Percentiles rank a stretch among this genome's conserved stretches.
These are phyloP conservation scores for Ibidorhyncha struthersii DNA, from an alignment of 2,113 vertebrate species.

Conservation along the genomic window DNA sequence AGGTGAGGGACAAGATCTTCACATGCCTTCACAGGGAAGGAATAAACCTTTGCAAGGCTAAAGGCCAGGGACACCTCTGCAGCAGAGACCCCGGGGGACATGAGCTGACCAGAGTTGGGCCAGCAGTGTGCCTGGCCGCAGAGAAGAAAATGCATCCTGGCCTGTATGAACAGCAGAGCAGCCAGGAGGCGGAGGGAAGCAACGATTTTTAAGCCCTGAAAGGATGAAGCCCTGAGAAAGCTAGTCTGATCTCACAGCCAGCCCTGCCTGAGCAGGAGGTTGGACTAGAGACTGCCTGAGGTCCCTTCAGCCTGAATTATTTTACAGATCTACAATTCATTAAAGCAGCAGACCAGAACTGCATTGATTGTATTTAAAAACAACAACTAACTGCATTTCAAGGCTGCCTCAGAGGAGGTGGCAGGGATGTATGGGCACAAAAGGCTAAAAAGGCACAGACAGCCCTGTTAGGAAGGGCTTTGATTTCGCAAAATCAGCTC, in stretches of 20 bases:
- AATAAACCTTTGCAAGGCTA: neutral
- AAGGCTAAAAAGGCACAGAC: neutral
- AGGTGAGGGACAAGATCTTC: neutral
- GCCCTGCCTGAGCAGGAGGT: neutral
- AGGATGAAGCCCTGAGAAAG: neutral
- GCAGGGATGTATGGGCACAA: neutral
- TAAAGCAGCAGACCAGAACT: neutral
- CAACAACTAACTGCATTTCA: neutral
- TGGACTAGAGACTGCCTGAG: neutral
- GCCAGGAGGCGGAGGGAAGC: neutral
- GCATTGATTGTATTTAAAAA: neutral
- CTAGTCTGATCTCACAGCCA: neutral
- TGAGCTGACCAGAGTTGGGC: neutral
- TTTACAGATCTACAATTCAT: neutral
- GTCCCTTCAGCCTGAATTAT: neutral
- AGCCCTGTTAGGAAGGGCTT: neutral
- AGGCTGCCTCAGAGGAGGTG: neutral
- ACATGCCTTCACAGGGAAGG: neutral
- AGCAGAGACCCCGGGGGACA: neutral
- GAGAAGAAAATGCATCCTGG: neutral
- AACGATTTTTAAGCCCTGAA: neutral
- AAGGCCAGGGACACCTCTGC: neutral
- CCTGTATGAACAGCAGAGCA: fast-evolving
- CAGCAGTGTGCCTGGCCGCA: neutral
- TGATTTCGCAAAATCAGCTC: neutral